Conservation (phyloP, 2,113 vertebrate genomes). For the Noctilio leporinus region DNA sequence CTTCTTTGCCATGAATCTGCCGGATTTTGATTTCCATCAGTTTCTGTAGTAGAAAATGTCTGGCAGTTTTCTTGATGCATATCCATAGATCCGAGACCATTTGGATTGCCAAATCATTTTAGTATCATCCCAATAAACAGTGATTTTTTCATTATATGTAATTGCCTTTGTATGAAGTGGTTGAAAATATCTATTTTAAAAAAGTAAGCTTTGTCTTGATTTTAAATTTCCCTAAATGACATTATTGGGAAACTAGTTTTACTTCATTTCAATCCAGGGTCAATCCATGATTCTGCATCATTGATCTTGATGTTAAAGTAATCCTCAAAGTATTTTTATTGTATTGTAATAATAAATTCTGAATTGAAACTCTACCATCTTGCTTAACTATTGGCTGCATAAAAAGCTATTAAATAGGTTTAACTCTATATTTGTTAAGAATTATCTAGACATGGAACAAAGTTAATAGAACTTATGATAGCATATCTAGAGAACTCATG, state of each 20-base stretch:
- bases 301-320: neutral
- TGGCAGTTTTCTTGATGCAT: neutral
- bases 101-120: neutral
- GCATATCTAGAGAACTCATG: neutral
- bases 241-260: slow-evolving; percentile 22
- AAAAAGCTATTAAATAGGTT: neutral
- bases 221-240: neutral
- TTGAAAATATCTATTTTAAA: neutral
- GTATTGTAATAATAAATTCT: slow-evolving; percentile 5
- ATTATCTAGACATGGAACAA: neutral
- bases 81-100: neutral
- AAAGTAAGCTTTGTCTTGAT: neutral
- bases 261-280: neutral
- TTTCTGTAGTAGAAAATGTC: slow-evolving; percentile 40
- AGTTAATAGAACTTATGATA: neutral
- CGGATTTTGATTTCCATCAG: slow-evolving; percentile 42
- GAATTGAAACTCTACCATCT: neutral
- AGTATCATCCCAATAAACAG: neutral
- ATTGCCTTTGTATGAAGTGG: neutral
- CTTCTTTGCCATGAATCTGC: neutral
- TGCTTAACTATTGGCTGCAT: neutral
- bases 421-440: neutral
- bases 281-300: slow-evolving; percentile 7
- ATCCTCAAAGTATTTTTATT: slow-evolving; percentile 39
- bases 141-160: neutral